Conservation (phyloP, 2,888 invertebrate species). For the Agrenia bidenticulata region DNA sequence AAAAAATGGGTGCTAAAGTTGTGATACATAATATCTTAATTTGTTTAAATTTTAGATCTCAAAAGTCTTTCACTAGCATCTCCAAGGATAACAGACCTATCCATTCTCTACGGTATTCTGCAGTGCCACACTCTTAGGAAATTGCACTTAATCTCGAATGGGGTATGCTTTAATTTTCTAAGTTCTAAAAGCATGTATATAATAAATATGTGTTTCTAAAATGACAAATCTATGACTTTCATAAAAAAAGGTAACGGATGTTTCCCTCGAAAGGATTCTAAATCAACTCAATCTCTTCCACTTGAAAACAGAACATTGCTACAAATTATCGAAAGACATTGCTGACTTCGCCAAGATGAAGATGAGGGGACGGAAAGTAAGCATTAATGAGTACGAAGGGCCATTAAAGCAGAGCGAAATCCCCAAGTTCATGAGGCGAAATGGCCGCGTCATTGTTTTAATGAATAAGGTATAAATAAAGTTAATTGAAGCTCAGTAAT, state of each 20-base stretch:
- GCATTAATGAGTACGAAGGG: constrained; percentile 34
- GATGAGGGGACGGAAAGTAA: constrained; percentile 27
- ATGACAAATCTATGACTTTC: not conserved
- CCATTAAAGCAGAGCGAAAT: constrained; percentile 40
- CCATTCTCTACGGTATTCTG: constrained; percentile 39
- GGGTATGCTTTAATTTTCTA: constrained; percentile 25
- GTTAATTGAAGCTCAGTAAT: too few relatives aligned
- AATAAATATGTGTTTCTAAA: not conserved
- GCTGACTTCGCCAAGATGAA: constrained; percentile 19
- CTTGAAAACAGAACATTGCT: constrained; percentile 39
- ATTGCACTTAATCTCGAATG: constrained; percentile 33
- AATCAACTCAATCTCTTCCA: constrained; percentile 42
- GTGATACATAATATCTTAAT: too few relatives aligned
- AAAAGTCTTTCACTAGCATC: constrained; percentile 41
- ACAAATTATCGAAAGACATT: constrained; percentile 22
- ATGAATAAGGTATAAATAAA: constrained; percentile 11
- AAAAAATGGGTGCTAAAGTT: too few relatives aligned
- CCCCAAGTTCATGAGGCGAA: constrained; percentile 42
- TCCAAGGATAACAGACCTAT: constrained; percentile 39
- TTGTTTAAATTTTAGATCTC: constrained; percentile 34
- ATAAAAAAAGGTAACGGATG: constrained; percentile 34
- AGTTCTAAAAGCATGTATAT: not conserved
- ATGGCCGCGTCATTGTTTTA: constrained; percentile 33
- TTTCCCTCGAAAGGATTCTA: constrained; percentile 25
- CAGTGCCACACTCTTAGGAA: constrained; percentile 34